phyloP scores from a whole-genome alignment of 2,113 vertebrate genomes.

The Grallaria varia region DNA sequence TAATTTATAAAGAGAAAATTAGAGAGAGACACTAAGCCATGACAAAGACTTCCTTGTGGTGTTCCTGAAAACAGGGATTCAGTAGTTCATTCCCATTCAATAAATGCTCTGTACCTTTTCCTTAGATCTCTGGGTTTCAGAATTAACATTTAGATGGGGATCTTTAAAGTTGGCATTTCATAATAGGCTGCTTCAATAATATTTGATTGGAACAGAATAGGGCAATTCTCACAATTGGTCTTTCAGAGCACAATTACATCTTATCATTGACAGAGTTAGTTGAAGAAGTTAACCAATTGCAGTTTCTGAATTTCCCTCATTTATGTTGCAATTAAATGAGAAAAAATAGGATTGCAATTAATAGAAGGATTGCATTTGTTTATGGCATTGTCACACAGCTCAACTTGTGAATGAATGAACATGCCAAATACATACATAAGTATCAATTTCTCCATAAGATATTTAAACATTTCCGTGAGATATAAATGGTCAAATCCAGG shows the following conservation, averaged over 20 bases:
- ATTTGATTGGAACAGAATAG: not conserved
- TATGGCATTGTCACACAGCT: not conserved
- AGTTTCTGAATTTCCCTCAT: not conserved
- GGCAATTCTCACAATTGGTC: not conserved
- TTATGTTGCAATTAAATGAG: not conserved
- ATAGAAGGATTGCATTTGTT: not conserved
- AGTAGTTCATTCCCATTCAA: not conserved
- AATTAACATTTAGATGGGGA: not conserved
- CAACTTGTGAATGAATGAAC: not conserved
- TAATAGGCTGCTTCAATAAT: not conserved
- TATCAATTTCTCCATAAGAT: not conserved
- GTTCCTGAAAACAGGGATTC: not conserved
- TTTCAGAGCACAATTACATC: not conserved
- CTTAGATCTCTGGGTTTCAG: not conserved
- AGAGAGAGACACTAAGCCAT: not conserved
- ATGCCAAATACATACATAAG: not conserved
- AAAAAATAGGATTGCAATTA: not conserved
- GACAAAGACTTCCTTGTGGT: not conserved
- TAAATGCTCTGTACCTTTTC: not conserved
- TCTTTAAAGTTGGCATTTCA: not conserved
- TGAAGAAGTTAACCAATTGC: not conserved
- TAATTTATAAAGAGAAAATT: not conserved
- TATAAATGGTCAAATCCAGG: not conserved
- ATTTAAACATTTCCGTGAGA: not conserved
- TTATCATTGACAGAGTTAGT: not conserved